Percentiles rank a stretch among this genome's conserved stretches.
Evolutionary conservation across 2,888 invertebrate genomes (phyloP).

Genomic region (Keiferia lycopersicella): DNA sequence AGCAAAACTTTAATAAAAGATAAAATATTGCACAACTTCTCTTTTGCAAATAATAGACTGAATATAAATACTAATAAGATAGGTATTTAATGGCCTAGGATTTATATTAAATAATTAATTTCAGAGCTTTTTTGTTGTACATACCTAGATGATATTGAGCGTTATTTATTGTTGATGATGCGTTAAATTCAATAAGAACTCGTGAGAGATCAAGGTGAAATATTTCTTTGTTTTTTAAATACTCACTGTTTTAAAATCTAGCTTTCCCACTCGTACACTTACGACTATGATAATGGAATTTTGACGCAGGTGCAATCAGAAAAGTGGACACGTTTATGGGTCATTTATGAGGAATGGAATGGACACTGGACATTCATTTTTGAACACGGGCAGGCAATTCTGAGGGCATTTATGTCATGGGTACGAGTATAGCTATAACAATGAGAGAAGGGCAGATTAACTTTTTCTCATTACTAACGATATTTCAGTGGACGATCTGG

Average conservation of each 20-base stretch:
- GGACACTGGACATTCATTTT: not conserved
- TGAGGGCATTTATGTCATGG: too few relatives aligned
- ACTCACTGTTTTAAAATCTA: too few relatives aligned
- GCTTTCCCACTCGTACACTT: too few relatives aligned
- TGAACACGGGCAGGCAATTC: not conserved
- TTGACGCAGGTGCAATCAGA: not conserved
- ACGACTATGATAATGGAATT: constrained; percentile 11
- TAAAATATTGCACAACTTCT: not conserved
- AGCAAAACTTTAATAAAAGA: constrained; percentile 1
- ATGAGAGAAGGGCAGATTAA: too few relatives aligned
- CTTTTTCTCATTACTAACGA: too few relatives aligned
- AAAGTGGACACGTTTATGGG: not conserved
- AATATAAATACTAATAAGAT: not conserved
- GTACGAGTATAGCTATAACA: too few relatives aligned
- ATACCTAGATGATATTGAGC: not conserved
- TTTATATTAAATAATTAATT: not conserved
- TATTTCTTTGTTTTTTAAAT: too few relatives aligned
- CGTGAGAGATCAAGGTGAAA: too few relatives aligned
- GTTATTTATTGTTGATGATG: too few relatives aligned
- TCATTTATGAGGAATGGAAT: not conserved
- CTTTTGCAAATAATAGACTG: not conserved
- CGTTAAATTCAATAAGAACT: too few relatives aligned
- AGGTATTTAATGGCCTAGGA: not conserved
- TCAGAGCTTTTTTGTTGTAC: not conserved
- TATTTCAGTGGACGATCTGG: too few relatives aligned